A percentile compares a stretch with the other conserved stretches of the same genome.
phyloP scores from a whole-genome alignment of 2,113 vertebrate species.

The Amphiprion ocellaris region DNA sequence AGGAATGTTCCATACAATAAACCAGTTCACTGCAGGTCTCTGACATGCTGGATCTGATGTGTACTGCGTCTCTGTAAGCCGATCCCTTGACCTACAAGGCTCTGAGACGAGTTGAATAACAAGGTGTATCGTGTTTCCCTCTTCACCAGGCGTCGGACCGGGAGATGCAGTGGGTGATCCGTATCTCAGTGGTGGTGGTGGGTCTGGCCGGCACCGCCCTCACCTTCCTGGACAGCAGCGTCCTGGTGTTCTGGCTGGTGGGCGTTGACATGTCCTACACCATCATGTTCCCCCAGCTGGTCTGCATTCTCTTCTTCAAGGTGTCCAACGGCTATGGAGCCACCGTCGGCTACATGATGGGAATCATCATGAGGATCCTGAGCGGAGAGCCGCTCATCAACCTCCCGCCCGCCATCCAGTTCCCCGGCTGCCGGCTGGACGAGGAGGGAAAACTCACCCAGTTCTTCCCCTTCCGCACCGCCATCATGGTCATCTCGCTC shows the following conservation, averaged over 20 bases:
- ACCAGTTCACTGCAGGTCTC: background rate
- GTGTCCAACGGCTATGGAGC: slow-evolving; percentile 78
- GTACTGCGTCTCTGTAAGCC: background rate
- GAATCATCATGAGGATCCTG: slow-evolving; percentile 82
- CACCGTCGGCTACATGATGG: slow-evolving; percentile 75
- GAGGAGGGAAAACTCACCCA: slow-evolving; percentile 73
- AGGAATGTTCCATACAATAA: slow-evolving; percentile 41
- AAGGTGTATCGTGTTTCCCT: background rate
- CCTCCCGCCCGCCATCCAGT: slow-evolving; percentile 79
- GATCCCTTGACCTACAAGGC: background rate
- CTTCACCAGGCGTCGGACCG: slow-evolving; percentile 84
- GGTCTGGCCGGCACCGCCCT: slow-evolving; percentile 81
- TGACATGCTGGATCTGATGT: background rate
- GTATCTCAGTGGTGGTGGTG: slow-evolving; percentile 82
- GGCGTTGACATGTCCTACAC: slow-evolving; percentile 87
- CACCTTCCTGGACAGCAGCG: slow-evolving; percentile 84
- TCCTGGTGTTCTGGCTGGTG: slow-evolving; percentile 89
- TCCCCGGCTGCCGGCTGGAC: slow-evolving; percentile 79
- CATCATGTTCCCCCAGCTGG: slow-evolving; percentile 88
- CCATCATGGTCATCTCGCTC: slow-evolving; percentile 81
- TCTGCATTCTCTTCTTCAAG: slow-evolving; percentile 86
- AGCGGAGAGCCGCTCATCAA: slow-evolving; percentile 86
- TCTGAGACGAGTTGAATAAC: background rate
- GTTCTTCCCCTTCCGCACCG: slow-evolving; percentile 86
- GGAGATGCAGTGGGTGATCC: slow-evolving; percentile 88